Percentiles rank a stretch among this genome's conserved stretches.
Evolutionary conservation across 2,888 invertebrate genomes (phyloP).

Genomic region (Andrena dorsata): DNA sequence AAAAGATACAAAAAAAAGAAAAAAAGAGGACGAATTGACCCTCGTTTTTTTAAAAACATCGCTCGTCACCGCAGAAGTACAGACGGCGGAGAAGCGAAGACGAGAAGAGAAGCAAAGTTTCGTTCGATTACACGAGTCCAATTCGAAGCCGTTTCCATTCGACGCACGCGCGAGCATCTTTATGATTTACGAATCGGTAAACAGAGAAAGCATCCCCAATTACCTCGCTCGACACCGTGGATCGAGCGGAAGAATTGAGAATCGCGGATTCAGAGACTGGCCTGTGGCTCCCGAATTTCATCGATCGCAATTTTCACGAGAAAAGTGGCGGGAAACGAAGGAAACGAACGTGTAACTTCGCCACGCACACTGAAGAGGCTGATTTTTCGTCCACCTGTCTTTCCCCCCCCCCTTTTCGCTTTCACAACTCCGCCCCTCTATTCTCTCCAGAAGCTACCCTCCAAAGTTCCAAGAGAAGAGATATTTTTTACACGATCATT

Average conservation of each 20-base stretch:
- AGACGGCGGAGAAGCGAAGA: background rate
- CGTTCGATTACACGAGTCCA: background rate
- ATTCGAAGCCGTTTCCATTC: background rate
- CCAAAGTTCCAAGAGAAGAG: constrained; percentile 49
- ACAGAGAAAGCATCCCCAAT: no score
- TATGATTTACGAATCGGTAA: no score
- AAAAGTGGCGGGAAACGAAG: background rate
- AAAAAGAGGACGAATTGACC: background rate
- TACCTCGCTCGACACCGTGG: no score
- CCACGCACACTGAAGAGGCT: constrained; percentile 38
- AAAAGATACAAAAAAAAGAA: background rate
- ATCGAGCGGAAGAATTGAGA: background rate
- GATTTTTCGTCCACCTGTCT: constrained; percentile 37
- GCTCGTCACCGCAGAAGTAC: background rate
- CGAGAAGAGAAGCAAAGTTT: background rate
- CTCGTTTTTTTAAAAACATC: constrained; percentile 6
- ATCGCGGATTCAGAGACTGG: constrained; percentile 29
- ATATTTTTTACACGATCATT: constrained; percentile 75
- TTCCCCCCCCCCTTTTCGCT: constrained; percentile 38
- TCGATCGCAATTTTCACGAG: constrained; percentile 51
- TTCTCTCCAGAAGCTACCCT: constrained; percentile 38
- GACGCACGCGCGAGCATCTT: no score
- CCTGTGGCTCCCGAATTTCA: constrained; percentile 47
- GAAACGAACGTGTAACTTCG: constrained; percentile 20
- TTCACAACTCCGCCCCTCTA: constrained; percentile 35